phyloP scores from a whole-genome alignment of 2,113 vertebrate genomes.

The Polypterus bichir region DNA sequence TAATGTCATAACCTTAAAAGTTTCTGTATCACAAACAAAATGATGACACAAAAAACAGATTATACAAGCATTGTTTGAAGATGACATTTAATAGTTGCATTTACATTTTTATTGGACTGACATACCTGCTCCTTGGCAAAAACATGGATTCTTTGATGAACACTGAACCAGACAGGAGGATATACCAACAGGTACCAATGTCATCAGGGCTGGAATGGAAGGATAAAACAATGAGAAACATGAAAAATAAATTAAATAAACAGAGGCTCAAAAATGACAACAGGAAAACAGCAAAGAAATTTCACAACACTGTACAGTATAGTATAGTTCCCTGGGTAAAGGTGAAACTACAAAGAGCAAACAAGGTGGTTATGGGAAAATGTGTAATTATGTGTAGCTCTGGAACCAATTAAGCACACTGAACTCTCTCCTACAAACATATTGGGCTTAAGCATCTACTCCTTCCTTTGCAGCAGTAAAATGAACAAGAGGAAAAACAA shows the following conservation, averaged over 20 bases:
- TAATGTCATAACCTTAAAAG: no score
- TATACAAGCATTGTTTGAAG: no score
- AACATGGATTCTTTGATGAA: slow-evolving; percentile 99
- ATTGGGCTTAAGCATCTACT: no score
- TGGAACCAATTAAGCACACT: not conserved
- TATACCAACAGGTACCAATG: slow-evolving; percentile 95
- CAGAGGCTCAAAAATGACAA: not conserved
- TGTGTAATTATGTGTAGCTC: not conserved
- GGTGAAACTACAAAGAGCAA: not conserved
- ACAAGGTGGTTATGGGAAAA: not conserved
- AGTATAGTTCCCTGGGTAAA: not conserved
- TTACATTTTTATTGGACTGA: slow-evolving; percentile 4
- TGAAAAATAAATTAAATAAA: not conserved
- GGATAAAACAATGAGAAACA: slow-evolving; percentile 6
- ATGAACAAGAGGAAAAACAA: no score
- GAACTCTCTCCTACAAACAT: slow-evolving; percentile 3
- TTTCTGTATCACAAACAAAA: no score
- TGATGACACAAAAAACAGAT: no score
- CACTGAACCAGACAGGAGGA: slow-evolving; percentile 92
- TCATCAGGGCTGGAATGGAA: slow-evolving; percentile 66
- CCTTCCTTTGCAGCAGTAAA: no score
- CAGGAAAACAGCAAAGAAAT: not conserved
- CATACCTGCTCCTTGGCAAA: slow-evolving; percentile 95
- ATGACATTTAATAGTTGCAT: slow-evolving; percentile 1
- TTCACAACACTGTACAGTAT: not conserved